Percentiles rank a stretch among this genome's conserved stretches.
phyloP scores from a whole-genome alignment of 2,888 invertebrate species.

The Tetragonisca angustula region DNA sequence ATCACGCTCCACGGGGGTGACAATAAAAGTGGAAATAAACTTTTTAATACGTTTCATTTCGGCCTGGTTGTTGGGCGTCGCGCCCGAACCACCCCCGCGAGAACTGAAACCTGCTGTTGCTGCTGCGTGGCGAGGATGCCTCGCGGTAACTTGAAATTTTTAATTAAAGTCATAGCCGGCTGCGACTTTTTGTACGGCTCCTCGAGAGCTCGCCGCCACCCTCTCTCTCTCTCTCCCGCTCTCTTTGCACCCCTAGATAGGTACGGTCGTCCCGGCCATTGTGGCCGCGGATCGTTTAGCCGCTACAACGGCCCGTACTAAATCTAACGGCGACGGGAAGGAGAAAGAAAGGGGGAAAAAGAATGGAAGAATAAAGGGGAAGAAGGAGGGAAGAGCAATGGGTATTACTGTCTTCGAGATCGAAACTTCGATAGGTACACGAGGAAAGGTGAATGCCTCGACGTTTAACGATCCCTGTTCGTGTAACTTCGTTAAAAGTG shows the following conservation, averaged over 20 bases:
- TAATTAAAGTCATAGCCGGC: slow-evolving; percentile 52
- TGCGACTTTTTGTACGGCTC: slow-evolving; percentile 29
- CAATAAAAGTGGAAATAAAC: slow-evolving; percentile 57
- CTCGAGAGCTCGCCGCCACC: not conserved
- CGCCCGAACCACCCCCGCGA: too few relatives aligned
- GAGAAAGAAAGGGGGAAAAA: not conserved
- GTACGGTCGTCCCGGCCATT: not conserved
- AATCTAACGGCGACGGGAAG: not conserved
- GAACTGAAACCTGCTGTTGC: too few relatives aligned
- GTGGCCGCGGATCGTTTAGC: slow-evolving; percentile 20
- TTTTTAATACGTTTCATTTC: slow-evolving; percentile 58
- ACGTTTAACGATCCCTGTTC: not conserved
- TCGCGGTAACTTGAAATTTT: slow-evolving; percentile 56
- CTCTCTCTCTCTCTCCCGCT: too few relatives aligned
- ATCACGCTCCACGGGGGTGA: slow-evolving; percentile 8
- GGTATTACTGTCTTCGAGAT: not conserved
- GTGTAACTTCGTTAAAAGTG: too few relatives aligned
- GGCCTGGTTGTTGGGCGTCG: slow-evolving; percentile 29
- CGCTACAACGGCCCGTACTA: not conserved
- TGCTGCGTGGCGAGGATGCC: slow-evolving; percentile 6
- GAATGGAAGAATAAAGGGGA: not conserved
- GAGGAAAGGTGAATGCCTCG: not conserved
- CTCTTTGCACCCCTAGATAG: too few relatives aligned
- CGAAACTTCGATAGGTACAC: not conserved
- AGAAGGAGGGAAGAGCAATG: not conserved